These are phyloP conservation scores for Formica exsecta DNA, from an alignment of 1,140 invertebrate genomes.

Conservation along the genomic window DNA sequence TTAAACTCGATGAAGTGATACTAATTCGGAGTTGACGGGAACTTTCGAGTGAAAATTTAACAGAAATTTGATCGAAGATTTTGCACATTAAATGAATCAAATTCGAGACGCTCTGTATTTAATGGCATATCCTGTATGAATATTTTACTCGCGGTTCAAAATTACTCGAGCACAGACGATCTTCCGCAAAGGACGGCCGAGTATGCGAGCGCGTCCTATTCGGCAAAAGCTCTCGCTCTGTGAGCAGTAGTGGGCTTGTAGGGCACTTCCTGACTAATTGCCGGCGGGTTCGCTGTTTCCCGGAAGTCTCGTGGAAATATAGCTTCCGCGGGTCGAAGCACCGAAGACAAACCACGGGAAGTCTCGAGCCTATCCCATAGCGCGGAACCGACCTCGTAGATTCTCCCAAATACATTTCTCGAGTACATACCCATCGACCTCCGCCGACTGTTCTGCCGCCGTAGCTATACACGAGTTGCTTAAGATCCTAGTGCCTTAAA, in stretches of 20 bases:
- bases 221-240: conserved; percentile 67
- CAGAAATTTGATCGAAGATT: conserved; percentile 33
- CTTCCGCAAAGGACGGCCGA: conserved; percentile 52
- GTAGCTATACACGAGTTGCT: not conserved
- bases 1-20: conserved; percentile 12
- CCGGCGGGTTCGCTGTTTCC: conserved; percentile 70
- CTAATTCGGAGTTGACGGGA: not conserved
- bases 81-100: conserved; percentile 11
- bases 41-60: not conserved
- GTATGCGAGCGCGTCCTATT: conserved; percentile 64
- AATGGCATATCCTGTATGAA: conserved; percentile 14
- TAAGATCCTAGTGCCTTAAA: conserved; percentile 40
- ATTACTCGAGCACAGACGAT: conserved; percentile 38
- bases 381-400: conserved; percentile 70
- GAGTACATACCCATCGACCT: conserved; percentile 16
- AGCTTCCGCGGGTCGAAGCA: conserved; percentile 75
- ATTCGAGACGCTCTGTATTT: not conserved
- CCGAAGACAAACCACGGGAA: conserved; percentile 70
- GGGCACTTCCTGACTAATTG: conserved; percentile 80
- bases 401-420: conserved; percentile 60
- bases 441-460: not conserved
- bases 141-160: conserved; percentile 46
- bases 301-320: conserved; percentile 78
- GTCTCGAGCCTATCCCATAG: conserved; percentile 70
- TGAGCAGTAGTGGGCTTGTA: conserved; percentile 73